phyloP scores from a whole-genome alignment of 2,888 invertebrate genomes.

The Cosmopolites sordidus region DNA sequence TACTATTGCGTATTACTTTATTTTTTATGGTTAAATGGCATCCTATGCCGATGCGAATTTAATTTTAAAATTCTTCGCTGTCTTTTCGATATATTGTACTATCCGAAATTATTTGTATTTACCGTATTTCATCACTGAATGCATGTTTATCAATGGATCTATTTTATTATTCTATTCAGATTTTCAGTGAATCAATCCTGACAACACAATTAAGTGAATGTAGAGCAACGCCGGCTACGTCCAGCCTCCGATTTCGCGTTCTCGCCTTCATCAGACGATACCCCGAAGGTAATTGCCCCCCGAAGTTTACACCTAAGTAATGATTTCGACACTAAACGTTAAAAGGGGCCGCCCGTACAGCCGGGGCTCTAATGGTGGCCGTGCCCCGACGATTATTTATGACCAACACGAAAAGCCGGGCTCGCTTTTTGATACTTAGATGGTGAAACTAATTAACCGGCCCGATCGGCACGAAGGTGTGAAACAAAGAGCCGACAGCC shows the following conservation, averaged over 20 bases:
- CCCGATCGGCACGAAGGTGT: conserved; percentile 49
- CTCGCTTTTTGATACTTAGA: conserved; percentile 49
- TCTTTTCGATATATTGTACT: no score
- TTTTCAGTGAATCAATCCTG: no score
- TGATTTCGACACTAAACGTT: conserved; percentile 53
- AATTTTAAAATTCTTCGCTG: no score
- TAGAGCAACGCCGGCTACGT: not conserved
- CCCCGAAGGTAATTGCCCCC: conserved; percentile 48
- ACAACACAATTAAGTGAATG: not conserved
- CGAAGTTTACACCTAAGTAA: conserved; percentile 52
- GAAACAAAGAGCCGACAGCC: conserved; percentile 49
- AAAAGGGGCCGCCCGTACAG: conserved; percentile 44
- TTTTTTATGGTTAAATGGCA: no score
- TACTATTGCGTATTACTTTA: no score
- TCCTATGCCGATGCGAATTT: no score
- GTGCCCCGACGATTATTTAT: conserved; percentile 45
- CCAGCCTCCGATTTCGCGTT: not conserved
- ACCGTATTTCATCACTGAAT: no score
- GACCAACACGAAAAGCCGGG: conserved; percentile 45
- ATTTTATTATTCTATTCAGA: no score
- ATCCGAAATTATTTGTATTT: no score
- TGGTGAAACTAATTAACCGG: conserved; percentile 54
- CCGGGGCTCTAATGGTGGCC: conserved; percentile 1
- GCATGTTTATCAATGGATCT: no score
- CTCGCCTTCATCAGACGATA: conserved; percentile 6